A percentile compares a stretch with the other conserved stretches of the same genome.
These are phyloP conservation scores for Eupithecia subfuscata DNA, from an alignment of 2,888 invertebrate genomes.

Conservation along the genomic window DNA sequence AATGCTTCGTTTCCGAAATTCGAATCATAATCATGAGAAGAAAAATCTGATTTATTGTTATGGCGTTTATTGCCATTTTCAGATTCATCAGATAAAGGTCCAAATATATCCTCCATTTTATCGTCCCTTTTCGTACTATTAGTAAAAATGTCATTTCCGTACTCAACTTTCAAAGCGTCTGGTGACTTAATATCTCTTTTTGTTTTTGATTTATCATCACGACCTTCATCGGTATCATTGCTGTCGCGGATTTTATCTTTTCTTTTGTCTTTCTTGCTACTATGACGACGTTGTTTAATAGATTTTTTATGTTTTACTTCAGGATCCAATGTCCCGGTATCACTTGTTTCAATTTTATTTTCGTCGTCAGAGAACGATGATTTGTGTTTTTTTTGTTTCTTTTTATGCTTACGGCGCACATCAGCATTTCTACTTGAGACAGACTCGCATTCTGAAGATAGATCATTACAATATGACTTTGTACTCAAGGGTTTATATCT, in stretches of 20 bases:
- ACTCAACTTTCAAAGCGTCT: conserved; percentile 58
- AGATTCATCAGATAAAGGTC: conserved; percentile 91
- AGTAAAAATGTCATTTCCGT: conserved; percentile 56
- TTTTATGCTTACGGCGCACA: conserved; percentile 91
- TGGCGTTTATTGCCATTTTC: conserved; percentile 64
- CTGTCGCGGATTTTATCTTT: conserved; percentile 84
- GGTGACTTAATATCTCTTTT: conserved; percentile 83
- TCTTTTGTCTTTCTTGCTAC: conserved; percentile 85
- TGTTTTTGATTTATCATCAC: conserved; percentile 83
- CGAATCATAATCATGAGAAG: conserved; percentile 56
- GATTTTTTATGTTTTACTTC: conserved; percentile 72
- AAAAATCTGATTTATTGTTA: conserved; percentile 59
- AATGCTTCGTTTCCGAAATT: conserved; percentile 51
- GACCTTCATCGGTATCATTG: conserved; percentile 73
- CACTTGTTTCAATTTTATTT: conserved; percentile 69
- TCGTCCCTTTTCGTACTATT: conserved; percentile 86
- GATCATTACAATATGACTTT: conserved; percentile 69
- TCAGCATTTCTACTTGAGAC: conserved; percentile 78
- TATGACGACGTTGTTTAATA: conserved; percentile 81
- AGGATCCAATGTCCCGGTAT: conserved; percentile 54
- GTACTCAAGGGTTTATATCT: conserved; percentile 61
- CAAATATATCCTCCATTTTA: conserved; percentile 95
- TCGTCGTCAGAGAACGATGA: conserved; percentile 85
- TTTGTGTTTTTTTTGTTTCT: conserved; percentile 92
- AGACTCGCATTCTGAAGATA: conserved; percentile 80